Evolutionary conservation across 1,140 invertebrate species (phyloP).

Genomic region (Meloidogyne floridensis): DNA sequence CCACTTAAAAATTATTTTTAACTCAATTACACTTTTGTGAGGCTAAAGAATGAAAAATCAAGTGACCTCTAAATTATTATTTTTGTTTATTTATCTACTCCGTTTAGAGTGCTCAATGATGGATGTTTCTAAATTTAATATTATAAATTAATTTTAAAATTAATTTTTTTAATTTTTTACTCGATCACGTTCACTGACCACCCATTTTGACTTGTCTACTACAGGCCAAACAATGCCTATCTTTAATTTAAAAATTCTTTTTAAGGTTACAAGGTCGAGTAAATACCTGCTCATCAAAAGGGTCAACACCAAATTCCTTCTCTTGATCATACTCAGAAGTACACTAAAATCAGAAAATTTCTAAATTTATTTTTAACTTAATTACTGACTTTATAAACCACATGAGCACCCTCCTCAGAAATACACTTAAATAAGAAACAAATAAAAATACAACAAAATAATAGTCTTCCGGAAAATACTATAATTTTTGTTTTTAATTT

Average conservation of each 20-base stretch:
- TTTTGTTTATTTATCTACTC: background rate
- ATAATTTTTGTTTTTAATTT: too few relatives aligned
- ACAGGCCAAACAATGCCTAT: constrained; percentile 63
- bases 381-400: constrained; percentile 56
- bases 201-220: constrained; percentile 48
- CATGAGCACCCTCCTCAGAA: constrained; percentile 62
- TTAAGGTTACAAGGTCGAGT: background rate
- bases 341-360: constrained; percentile 36
- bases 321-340: constrained; percentile 61
- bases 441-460: constrained; percentile 27
- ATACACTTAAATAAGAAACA: constrained; percentile 53
- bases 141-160: constrained; percentile 16
- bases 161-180: constrained; percentile 42
- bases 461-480: background rate
- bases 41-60: background rate
- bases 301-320: constrained; percentile 62
- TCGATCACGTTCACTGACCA: constrained; percentile 61
- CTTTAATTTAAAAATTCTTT: background rate
- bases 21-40: background rate
- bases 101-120: background rate
- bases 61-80: background rate
- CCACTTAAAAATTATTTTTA: background rate
- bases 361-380: background rate
- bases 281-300: constrained; percentile 55
- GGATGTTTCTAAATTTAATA: background rate